Evolutionary conservation across 2,113 vertebrate species (phyloP).

Genomic region (Megaptera novaeangliae): DNA sequence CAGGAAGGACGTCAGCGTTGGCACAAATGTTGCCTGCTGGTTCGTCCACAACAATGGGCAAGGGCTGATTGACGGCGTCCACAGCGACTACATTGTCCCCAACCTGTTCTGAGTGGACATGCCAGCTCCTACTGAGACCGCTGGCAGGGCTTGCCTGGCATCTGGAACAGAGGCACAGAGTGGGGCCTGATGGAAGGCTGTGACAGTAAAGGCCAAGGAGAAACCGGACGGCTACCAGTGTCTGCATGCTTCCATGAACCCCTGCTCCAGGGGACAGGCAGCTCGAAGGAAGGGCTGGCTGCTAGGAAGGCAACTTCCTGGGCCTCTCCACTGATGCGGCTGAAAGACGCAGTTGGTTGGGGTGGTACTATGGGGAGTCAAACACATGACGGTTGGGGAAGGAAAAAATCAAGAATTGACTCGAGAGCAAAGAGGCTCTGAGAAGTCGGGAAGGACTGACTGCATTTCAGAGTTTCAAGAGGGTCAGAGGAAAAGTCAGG

Average conservation of each 20-base stretch:
- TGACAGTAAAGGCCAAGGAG: conserved; percentile 38
- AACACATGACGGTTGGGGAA: background rate
- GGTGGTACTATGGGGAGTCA: background rate
- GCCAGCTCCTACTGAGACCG: background rate
- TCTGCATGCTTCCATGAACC: background rate
- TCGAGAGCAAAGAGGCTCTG: background rate
- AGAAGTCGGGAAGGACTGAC: background rate
- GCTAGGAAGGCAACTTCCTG: background rate
- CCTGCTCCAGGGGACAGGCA: background rate
- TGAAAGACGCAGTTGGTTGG: background rate
- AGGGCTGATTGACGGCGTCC: conserved; percentile 90
- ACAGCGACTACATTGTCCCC: conserved; percentile 87
- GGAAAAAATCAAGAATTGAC: background rate
- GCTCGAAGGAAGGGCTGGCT: background rate
- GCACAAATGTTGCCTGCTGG: conserved; percentile 89
- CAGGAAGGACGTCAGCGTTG: conserved; percentile 76
- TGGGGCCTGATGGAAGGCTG: background rate
- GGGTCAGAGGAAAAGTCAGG: background rate
- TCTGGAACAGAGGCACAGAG: background rate
- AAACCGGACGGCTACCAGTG: background rate
- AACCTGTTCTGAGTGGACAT: conserved; percentile 73
- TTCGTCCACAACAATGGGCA: conserved; percentile 91
- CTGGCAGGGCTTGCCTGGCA: background rate
- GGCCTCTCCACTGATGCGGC: background rate
- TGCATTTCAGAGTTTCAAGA: background rate